Evolutionary conservation across 1,140 invertebrate genomes (phyloP).

Genomic region (Ectropis grisescens): DNA sequence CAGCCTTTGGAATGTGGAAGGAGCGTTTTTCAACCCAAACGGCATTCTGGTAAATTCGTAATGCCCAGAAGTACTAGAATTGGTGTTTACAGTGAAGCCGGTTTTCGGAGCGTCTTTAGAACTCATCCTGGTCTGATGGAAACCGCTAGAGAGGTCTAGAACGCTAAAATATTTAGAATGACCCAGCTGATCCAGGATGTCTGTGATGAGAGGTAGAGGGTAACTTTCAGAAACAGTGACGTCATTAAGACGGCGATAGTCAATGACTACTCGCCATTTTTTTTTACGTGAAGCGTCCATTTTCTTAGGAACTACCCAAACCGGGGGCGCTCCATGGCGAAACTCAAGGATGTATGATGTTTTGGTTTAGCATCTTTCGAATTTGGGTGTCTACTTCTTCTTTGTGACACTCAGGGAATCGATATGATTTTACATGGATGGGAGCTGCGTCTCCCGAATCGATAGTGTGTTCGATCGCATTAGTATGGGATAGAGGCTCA

Average conservation of each 20-base stretch:
- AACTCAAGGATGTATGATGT: constrained; percentile 36
- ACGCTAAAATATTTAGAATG: constrained; percentile 29
- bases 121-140: constrained; percentile 28
- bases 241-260: constrained; percentile 23
- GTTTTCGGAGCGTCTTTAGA: constrained; percentile 36
- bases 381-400: too few relatives aligned
- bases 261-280: constrained; percentile 48
- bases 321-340: constrained; percentile 35
- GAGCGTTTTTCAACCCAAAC: constrained; percentile 53
- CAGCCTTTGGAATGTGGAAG: constrained; percentile 49
- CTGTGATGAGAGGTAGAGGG: constrained; percentile 66
- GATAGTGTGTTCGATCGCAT: too few relatives aligned
- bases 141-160: constrained; percentile 32
- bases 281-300: constrained; percentile 35
- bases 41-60: constrained; percentile 43
- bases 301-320: constrained; percentile 59
- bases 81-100: constrained; percentile 35
- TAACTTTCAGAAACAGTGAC: constrained; percentile 52
- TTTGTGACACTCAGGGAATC: too few relatives aligned
- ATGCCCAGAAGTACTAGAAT: constrained; percentile 38
- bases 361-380: constrained; percentile 49
- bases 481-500: too few relatives aligned
- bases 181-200: constrained; percentile 33
- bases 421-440: too few relatives aligned
- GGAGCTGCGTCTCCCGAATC: too few relatives aligned